Evolutionary conservation across 2,797 vertebrate species (phyloP).

Genomic region (Dallia pectoralis): DNA sequence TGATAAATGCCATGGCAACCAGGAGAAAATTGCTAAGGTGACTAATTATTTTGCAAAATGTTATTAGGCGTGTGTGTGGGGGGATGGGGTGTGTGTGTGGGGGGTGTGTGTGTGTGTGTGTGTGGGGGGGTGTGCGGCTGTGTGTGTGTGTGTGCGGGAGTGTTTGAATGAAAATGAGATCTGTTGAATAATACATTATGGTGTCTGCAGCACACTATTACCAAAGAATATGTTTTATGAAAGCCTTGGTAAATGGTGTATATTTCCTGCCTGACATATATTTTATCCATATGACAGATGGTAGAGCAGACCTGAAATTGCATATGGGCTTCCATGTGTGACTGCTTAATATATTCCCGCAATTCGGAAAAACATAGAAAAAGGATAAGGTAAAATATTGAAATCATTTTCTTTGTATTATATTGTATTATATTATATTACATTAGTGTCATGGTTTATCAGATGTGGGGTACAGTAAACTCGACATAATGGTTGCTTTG

Average conservation of each 20-base stretch:
- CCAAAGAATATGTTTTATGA: constrained; percentile 76
- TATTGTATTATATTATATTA: constrained; percentile 28
- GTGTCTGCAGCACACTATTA: constrained; percentile 69
- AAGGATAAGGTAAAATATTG: constrained; percentile 46
- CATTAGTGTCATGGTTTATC: background rate
- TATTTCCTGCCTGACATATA: constrained; percentile 64
- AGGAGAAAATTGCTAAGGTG: constrained; percentile 67
- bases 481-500: no score
- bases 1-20: constrained; percentile 64
- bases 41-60: constrained; percentile 65
- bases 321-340: constrained; percentile 58
- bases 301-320: constrained; percentile 58
- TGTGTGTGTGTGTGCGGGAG: constrained; percentile 45
- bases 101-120: constrained; percentile 12
- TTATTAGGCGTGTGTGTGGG: constrained; percentile 49
- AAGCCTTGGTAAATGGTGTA: constrained; percentile 66
- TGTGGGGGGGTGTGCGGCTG: constrained; percentile 18
- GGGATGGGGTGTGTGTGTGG: constrained; percentile 1
- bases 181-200: constrained; percentile 77
- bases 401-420: background rate
- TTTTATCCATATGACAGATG: constrained; percentile 74
- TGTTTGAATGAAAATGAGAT: constrained; percentile 77
- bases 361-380: constrained; percentile 49
- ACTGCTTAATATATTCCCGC: constrained; percentile 52
- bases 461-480: background rate